Evolutionary conservation across 2,888 invertebrate species (phyloP), one percentile per base, ranked within the genome.

Genomic region (Eupithecia inturbata): DNA sequence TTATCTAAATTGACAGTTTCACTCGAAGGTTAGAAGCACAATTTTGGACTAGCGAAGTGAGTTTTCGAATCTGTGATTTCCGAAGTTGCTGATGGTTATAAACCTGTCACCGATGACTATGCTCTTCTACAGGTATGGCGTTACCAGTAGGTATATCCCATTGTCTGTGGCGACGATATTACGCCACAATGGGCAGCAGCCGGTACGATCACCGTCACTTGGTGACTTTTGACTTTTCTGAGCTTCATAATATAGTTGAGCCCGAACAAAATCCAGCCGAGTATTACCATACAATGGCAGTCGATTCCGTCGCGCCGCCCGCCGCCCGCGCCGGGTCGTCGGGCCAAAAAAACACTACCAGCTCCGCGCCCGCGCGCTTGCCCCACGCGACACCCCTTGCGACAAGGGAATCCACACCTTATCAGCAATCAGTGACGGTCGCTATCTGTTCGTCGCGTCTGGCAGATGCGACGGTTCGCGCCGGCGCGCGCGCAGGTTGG

Each of bases 221-320:
- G 90, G 89, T 93, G 93, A 93, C 94, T 93, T 93, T 94, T 94
- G 93, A 93, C 93, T 94, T 92, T 91, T 89, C 89, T 90, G 90
- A 92, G 92, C 93, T 92, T 92, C 93, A 92, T 94, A 93, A 93
- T 94, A 92, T 94, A 94, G 94, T 94, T 94, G 94, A 90, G 93
- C 91, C 86, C 92, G 90, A 92, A 94, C 93, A 88, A 93, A 94
- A 94, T 94, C 93, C 94, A 92, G 92, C 87, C 91, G 87, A 85
- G 89, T 88, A 94, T 94, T 94, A 94, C 89, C 94, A 94, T 94
- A 94, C 94, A 94, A 94, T 94, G 93, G 86, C 87, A 72, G 90
- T 89, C 92, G 89, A 93, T 93, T 92, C 92, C 93, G 93, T 88
- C 88, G 92, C 87, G 91, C 89, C 90, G 92, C 92, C 92, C 93